These are phyloP conservation scores for Argyresthia albistria DNA, from an alignment of 2,888 invertebrate genomes.

Conservation along the genomic window DNA sequence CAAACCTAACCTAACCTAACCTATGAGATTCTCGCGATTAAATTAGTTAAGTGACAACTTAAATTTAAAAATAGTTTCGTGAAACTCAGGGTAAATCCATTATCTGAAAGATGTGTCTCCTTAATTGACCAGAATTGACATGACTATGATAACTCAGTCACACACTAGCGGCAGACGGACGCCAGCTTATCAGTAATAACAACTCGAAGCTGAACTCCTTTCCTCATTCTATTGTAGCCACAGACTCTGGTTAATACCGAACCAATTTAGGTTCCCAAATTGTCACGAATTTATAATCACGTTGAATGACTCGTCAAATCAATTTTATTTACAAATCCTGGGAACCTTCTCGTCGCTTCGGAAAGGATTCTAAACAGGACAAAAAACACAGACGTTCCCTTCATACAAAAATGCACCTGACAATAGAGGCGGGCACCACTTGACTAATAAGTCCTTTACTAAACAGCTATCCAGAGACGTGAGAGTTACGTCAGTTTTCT, in stretches of 20 bases:
- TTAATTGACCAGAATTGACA: too few relatives aligned
- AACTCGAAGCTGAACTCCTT: slow-evolving; percentile 10
- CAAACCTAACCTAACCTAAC: too few relatives aligned
- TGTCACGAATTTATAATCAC: slow-evolving; percentile 51
- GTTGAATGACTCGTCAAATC: slow-evolving; percentile 47
- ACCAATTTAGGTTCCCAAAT: slow-evolving; percentile 19
- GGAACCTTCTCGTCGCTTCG: slow-evolving; percentile 54
- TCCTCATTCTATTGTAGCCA: not conserved
- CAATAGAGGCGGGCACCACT: slow-evolving; percentile 67
- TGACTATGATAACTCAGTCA: slow-evolving; percentile 14
- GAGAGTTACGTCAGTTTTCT: not conserved
- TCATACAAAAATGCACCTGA: slow-evolving; percentile 72
- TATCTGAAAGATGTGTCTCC: too few relatives aligned
- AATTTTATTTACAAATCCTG: slow-evolving; percentile 49
- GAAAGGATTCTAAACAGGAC: slow-evolving; percentile 47
- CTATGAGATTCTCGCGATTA: too few relatives aligned
- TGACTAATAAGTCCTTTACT: slow-evolving; percentile 64
- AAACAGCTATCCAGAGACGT: slow-evolving; percentile 22
- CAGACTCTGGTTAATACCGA: slow-evolving; percentile 9
- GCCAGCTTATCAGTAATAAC: slow-evolving; percentile 27
- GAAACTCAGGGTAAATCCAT: too few relatives aligned
- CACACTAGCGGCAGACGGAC: slow-evolving; percentile 19
- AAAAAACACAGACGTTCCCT: slow-evolving; percentile 60
- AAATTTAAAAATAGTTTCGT: too few relatives aligned
- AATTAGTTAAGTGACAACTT: too few relatives aligned